Evolutionary conservation across 2,888 invertebrate genomes (phyloP).

Genomic region (Cheilosia variabilis): DNA sequence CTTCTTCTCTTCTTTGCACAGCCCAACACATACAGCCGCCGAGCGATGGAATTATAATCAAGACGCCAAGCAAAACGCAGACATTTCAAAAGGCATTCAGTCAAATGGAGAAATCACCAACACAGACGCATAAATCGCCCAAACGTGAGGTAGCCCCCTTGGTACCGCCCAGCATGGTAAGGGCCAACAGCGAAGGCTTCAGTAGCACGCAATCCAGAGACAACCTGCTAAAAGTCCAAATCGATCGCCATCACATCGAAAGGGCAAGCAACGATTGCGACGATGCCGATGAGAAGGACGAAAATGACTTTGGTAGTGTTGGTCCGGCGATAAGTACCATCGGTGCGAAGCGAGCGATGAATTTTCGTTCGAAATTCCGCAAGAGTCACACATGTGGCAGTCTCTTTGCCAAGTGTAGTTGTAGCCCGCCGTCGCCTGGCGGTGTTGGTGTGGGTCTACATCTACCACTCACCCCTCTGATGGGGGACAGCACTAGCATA

Average conservation of each 20-base stretch:
- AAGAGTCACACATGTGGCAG: constrained; percentile 81
- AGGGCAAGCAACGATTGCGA: constrained; percentile 23
- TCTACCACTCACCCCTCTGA: constrained; percentile 57
- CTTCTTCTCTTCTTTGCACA: constrained; percentile 8
- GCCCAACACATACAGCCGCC: constrained; percentile 65
- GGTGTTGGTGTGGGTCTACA: constrained; percentile 44
- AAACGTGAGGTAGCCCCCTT: constrained; percentile 43
- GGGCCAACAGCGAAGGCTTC: constrained; percentile 57
- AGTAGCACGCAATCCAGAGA: constrained; percentile 58
- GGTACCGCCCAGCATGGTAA: constrained; percentile 17
- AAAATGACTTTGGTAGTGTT: constrained; percentile 75
- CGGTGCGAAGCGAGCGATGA: constrained; percentile 74
- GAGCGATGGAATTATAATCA: constrained; percentile 61
- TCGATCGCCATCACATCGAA: constrained; percentile 30
- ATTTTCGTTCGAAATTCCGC: constrained; percentile 79
- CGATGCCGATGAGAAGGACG: constrained; percentile 61
- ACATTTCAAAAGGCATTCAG: constrained; percentile 54
- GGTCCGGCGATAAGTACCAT: constrained; percentile 70
- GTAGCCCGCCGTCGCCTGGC: constrained; percentile 75
- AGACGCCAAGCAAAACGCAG: constrained; percentile 43
- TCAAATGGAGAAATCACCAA: constrained; percentile 55
- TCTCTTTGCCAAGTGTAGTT: constrained; percentile 81
- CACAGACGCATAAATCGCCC: constrained; percentile 20
- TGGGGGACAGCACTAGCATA: constrained; percentile 21
- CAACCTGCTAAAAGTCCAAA: constrained; percentile 33